Evolutionary conservation across 2,888 invertebrate species (phyloP).

Genomic region (Plusia festucae): DNA sequence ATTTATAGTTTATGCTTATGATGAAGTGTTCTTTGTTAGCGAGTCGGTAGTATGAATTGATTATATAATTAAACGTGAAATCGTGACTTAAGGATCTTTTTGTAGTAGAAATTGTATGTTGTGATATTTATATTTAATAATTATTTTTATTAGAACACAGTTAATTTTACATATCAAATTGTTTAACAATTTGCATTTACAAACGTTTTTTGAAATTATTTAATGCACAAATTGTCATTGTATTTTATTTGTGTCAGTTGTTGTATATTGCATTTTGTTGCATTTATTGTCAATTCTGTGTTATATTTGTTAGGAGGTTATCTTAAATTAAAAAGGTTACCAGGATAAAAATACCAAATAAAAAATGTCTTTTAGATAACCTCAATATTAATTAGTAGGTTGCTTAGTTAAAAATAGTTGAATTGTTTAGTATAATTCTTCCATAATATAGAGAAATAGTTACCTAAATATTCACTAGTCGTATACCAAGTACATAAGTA

Average conservation of each 20-base stretch:
- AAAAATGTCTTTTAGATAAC: constrained; percentile 25
- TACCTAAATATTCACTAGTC: constrained; percentile 66
- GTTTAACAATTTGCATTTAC: constrained; percentile 77
- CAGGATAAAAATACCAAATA: constrained; percentile 16
- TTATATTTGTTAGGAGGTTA: constrained; percentile 33
- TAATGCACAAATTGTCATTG: constrained; percentile 70
- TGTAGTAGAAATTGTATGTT: constrained; percentile 64
- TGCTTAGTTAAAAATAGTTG: constrained; percentile 60
- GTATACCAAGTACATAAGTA: constrained; percentile 65
- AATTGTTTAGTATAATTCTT: constrained; percentile 64
- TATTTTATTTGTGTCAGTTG: constrained; percentile 56
- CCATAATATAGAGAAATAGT: constrained; percentile 57
- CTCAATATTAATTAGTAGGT: constrained; percentile 39
- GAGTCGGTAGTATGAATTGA: constrained; percentile 26
- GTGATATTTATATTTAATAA: constrained; percentile 68
- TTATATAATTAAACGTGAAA: constrained; percentile 19
- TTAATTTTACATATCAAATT: constrained; percentile 69
- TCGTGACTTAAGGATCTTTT: constrained; percentile 24
- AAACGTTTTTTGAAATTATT: constrained; percentile 49
- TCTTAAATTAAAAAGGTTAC: constrained; percentile 14
- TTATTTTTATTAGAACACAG: constrained; percentile 39
- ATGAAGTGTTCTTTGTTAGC: constrained; percentile 30
- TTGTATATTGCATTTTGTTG: constrained; percentile 66
- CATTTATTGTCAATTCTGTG: constrained; percentile 68
- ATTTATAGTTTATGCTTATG: constrained; percentile 44